Evolutionary conservation across 64 coral and sea anemone genomes (phyloP).

Genomic region (Actinia equina): DNA sequence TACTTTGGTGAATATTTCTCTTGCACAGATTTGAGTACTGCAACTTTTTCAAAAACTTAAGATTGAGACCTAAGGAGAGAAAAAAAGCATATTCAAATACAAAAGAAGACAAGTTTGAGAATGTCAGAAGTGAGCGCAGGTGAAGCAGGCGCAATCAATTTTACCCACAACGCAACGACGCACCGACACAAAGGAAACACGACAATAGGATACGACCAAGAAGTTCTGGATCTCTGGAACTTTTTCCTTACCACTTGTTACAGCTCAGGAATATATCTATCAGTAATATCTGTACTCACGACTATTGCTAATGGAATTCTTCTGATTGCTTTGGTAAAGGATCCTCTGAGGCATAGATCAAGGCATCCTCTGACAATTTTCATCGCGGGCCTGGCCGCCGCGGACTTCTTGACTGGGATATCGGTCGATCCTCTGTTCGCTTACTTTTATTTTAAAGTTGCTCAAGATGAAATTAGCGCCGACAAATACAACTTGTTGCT

Average conservation of each 20-base stretch:
- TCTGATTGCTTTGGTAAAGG: neutral
- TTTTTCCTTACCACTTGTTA: constrained; percentile 3
- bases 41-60: neutral
- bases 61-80: too few relatives aligned
- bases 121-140: neutral
- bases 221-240: neutral
- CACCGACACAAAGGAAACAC: neutral
- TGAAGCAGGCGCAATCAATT: neutral
- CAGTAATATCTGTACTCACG: neutral
- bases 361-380: constrained; percentile 6
- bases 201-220: neutral
- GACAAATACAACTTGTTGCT: constrained; percentile 25
- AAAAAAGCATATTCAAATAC: neutral
- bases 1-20: too few relatives aligned
- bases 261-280: constrained; percentile 17
- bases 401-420: constrained; percentile 17
- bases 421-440: constrained; percentile 23
- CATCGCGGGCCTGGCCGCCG: constrained; percentile 3
- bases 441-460: constrained; percentile 51
- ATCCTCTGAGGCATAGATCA: neutral
- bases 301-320: constrained; percentile 16
- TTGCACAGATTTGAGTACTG: neutral
- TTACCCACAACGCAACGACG: neutral
- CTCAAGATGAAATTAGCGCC: neutral
- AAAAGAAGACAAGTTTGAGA: neutral